phyloP scores from a whole-genome alignment of 2,797 vertebrate genomes.

The Paramormyrops hopkinsi region DNA sequence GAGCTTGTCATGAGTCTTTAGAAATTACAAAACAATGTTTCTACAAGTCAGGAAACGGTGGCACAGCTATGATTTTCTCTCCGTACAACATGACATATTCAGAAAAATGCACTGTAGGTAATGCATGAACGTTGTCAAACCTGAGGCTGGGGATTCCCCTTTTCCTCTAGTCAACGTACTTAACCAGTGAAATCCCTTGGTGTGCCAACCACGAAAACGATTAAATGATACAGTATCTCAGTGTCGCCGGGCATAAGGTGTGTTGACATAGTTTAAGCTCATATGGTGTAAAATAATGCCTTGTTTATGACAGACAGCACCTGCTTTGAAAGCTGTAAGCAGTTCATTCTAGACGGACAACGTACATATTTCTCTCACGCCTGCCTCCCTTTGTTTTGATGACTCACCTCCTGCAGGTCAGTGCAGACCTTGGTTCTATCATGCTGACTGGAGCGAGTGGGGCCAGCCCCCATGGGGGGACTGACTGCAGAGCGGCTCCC shows the following conservation, averaged over 20 bases:
- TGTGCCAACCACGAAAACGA: neutral
- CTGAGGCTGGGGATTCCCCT: neutral
- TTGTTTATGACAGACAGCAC: neutral
- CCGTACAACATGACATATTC: neutral
- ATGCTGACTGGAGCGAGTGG: neutral
- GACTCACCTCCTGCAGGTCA: slow-evolving; percentile 8
- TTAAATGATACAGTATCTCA: neutral
- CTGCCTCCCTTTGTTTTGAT: slow-evolving; percentile 10
- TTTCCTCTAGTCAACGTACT: neutral
- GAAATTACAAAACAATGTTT: neutral
- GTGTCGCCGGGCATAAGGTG: neutral
- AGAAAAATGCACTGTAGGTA: neutral
- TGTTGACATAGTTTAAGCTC: neutral
- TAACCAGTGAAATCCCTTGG: neutral
- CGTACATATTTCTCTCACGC: neutral
- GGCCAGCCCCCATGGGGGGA: neutral
- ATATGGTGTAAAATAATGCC: slow-evolving; percentile 6
- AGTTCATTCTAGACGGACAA: neutral
- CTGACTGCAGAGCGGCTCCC: slow-evolving; percentile 5
- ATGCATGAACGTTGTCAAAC: neutral
- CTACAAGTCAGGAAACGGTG: neutral
- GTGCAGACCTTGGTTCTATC: slow-evolving; percentile 9
- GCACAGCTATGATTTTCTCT: neutral
- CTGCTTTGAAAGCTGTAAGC: neutral
- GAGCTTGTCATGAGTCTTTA: neutral